These are phyloP conservation scores for Cerastis rubricosa DNA, from an alignment of 2,888 invertebrate species.

Conservation along the genomic window DNA sequence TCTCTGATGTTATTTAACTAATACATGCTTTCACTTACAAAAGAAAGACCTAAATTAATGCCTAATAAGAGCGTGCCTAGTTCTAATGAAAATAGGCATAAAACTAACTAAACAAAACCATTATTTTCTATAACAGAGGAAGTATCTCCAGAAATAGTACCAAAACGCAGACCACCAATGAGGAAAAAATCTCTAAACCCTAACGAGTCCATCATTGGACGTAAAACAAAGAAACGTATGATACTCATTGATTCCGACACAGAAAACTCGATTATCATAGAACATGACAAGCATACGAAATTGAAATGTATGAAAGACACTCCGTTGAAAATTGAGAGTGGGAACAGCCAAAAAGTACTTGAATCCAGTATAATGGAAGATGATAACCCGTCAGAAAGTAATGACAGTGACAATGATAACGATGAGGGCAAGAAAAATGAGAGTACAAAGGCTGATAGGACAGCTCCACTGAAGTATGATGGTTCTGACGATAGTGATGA, in stretches of 20 bases:
- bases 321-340: slow-evolving; percentile 77
- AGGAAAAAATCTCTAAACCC: slow-evolving; percentile 69
- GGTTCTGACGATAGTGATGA: slow-evolving; percentile 38
- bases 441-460: slow-evolving; percentile 33
- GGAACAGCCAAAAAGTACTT: slow-evolving; percentile 36
- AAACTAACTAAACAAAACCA: background rate
- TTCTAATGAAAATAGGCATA: background rate
- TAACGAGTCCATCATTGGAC: slow-evolving; percentile 73
- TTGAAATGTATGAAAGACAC: slow-evolving; percentile 82
- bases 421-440: slow-evolving; percentile 10
- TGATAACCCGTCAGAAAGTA: slow-evolving; percentile 4
- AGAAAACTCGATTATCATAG: slow-evolving; percentile 84
- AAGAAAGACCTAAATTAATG: too few species aligned
- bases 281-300: slow-evolving; percentile 81
- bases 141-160: slow-evolving; percentile 84
- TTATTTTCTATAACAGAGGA: slow-evolving; percentile 65
- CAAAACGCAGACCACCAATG: slow-evolving; percentile 73
- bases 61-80: too few species aligned
- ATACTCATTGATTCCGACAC: slow-evolving; percentile 84
- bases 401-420: slow-evolving; percentile 15
- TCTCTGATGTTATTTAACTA: background rate
- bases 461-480: slow-evolving; percentile 39
- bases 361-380: slow-evolving; percentile 57
- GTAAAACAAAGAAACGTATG: slow-evolving; percentile 82
- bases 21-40: background rate